Percentiles rank a stretch among this genome's conserved stretches.
These are phyloP conservation scores for Drosophila pandora DNA, from an alignment of 1,140 invertebrate genomes.

Conservation along the genomic window DNA sequence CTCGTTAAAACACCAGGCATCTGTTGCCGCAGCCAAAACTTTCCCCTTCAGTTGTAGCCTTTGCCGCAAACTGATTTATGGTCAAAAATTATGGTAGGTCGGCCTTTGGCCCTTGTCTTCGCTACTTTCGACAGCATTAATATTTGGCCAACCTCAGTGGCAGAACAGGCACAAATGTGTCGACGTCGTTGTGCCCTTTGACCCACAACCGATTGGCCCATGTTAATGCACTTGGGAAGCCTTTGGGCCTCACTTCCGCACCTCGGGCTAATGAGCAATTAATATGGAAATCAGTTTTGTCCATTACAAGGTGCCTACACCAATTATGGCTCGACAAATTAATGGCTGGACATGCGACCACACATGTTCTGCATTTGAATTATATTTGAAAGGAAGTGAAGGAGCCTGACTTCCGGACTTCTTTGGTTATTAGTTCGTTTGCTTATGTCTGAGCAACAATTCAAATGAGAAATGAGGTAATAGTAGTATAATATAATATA, in stretches of 20 bases:
- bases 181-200: not conserved
- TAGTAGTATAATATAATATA: too few relatives aligned
- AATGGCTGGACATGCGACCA: conserved; percentile 25
- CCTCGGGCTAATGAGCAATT: conserved; percentile 60
- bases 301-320: conserved; percentile 45
- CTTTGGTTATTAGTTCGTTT: not conserved
- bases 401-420: not conserved
- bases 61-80: conserved; percentile 52
- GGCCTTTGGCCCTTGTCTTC: conserved; percentile 39
- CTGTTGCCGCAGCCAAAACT: conserved; percentile 35
- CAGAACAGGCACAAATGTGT: conserved; percentile 35
- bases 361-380: conserved; percentile 9
- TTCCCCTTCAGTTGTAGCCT: conserved; percentile 11
- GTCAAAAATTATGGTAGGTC: conserved; percentile 16
- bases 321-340: conserved; percentile 49
- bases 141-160: conserved; percentile 37
- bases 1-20: conserved; percentile 41
- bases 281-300: conserved; percentile 70
- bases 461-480: too few relatives aligned
- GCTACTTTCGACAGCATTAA: conserved; percentile 21
- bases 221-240: conserved; percentile 36
- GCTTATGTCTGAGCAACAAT: not conserved
- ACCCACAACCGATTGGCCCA: conserved; percentile 20
- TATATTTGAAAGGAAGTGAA: conserved; percentile 2
- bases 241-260: conserved; percentile 14